A percentile compares a stretch with the other conserved stretches of the same genome.
These are phyloP conservation scores for Platygyra sinensis DNA, from an alignment of 64 coral and sea anemone species.

Conservation along the genomic window DNA sequence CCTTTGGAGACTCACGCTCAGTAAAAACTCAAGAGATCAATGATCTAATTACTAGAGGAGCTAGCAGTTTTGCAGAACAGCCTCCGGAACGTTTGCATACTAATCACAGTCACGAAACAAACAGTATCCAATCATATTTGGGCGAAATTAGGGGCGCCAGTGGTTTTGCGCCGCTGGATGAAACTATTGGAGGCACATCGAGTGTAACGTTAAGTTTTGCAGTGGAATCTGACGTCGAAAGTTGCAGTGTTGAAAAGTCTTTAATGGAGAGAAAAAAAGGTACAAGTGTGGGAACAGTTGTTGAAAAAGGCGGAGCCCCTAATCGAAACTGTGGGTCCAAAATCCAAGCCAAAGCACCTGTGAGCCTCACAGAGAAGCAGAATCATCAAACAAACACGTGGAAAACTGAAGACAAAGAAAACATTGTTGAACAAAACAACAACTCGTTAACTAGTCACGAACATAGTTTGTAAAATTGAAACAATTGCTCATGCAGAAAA, in stretches of 20 bases:
- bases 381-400: too few species aligned
- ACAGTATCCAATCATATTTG: neutral
- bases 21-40: neutral
- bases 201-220: conserved; percentile 63
- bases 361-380: too few species aligned
- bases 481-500: neutral
- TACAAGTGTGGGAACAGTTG: neutral
- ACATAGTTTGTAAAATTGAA: neutral
- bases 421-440: too few species aligned
- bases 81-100: neutral
- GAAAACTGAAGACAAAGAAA: too few species aligned
- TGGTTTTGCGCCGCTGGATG: conserved; percentile 26
- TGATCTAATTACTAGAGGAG: neutral
- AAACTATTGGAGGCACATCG: conserved; percentile 35
- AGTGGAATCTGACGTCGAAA: conserved; percentile 43
- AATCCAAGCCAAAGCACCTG: too few species aligned
- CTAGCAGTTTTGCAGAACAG: neutral
- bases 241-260: neutral
- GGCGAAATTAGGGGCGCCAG: conserved; percentile 30
- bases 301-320: neutral
- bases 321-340: neutral
- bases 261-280: neutral
- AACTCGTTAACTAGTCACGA: too few species aligned
- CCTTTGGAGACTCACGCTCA: neutral
- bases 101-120: neutral